These are phyloP conservation scores for Dryoscopus gambensis DNA, from an alignment of 2,113 vertebrate species.

Conservation along the genomic window DNA sequence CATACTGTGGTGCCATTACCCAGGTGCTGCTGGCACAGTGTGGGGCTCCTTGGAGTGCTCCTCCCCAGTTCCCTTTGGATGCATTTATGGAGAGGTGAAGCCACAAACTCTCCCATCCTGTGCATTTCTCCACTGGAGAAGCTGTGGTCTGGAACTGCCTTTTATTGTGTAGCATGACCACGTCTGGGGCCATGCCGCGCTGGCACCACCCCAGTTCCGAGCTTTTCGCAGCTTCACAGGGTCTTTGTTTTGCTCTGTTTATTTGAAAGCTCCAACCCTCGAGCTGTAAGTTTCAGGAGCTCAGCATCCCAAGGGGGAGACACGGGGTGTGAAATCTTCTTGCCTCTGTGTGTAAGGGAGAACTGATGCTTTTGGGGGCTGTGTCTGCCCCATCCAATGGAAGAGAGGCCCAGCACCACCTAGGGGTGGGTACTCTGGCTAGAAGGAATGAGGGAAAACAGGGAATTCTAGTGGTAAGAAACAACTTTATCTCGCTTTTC, in stretches of 20 bases:
- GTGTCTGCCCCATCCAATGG: neutral
- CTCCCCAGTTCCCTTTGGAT: neutral
- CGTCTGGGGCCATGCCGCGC: neutral
- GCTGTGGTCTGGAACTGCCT: neutral
- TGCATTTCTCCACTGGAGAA: neutral
- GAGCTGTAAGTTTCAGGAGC: neutral
- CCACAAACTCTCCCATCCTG: neutral
- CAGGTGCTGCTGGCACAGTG: neutral
- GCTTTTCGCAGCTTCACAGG: neutral
- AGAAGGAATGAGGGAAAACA: neutral
- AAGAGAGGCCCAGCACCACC: neutral
- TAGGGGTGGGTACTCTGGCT: neutral
- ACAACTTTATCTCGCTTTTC: neutral
- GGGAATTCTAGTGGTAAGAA: neutral
- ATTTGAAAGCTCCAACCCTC: neutral
- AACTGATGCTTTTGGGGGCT: neutral
- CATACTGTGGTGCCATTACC: neutral
- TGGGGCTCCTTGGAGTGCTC: accelerated
- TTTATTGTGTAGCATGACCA: neutral
- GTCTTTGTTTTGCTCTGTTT: neutral
- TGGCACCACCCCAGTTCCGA: neutral
- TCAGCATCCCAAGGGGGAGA: neutral
- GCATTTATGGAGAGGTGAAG: neutral
- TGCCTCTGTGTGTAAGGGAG: neutral
- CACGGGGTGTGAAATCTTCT: neutral